A percentile compares a stretch with the other conserved stretches of the same genome.
Evolutionary conservation across 2,113 vertebrate genomes (phyloP).

Genomic region (Calonectris borealis): DNA sequence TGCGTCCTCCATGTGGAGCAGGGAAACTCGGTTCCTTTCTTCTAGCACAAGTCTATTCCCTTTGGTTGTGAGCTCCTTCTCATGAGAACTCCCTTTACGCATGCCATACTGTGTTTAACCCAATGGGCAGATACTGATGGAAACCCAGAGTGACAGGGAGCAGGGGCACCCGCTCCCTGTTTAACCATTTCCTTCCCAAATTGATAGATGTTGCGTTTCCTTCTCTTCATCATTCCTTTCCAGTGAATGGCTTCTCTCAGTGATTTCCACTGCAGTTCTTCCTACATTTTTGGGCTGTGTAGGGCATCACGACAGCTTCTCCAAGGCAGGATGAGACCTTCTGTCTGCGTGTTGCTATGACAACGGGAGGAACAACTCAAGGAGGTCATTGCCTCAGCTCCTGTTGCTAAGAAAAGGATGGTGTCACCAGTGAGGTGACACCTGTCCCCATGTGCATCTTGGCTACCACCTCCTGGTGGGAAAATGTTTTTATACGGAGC

Average conservation of each 20-base stretch:
- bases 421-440: neutral
- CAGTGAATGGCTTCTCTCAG: neutral
- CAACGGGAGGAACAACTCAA: neutral
- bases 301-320: neutral
- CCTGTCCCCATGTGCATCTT: neutral
- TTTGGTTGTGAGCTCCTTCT: neutral
- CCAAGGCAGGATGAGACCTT: neutral
- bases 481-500: neutral
- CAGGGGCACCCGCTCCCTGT: fast-evolving
- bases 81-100: neutral
- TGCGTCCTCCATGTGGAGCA: fast-evolving
- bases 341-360: fast-evolving
- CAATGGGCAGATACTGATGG: neutral
- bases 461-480: slow-evolving; percentile 39
- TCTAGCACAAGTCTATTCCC: neutral
- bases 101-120: neutral
- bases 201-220: fast-evolving
- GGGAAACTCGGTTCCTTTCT: neutral
- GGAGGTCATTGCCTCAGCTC: neutral
- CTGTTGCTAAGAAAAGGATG: neutral
- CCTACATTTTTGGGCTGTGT: fast-evolving
- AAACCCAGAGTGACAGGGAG: neutral
- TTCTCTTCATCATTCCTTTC: neutral
- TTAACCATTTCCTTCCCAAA: neutral
- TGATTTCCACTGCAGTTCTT: neutral